Conservation (phyloP, 1,140 invertebrate genomes). For the Tetranychus urticae region DNA sequence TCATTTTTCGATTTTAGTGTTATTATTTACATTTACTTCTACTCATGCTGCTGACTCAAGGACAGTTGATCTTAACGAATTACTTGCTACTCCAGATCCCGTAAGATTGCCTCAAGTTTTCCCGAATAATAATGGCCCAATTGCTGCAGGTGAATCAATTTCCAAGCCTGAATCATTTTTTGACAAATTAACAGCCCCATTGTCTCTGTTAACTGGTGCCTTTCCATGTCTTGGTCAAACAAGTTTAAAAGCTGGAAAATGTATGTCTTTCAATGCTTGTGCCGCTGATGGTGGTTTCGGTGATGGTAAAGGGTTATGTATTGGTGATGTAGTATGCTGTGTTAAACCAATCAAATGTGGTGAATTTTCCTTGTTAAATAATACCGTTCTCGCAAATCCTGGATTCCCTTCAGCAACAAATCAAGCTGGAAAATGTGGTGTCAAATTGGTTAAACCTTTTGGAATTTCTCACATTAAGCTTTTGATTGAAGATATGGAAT, state of each 20-base stretch:
- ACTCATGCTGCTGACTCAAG: too few species aligned
- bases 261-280: neutral
- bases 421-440: neutral
- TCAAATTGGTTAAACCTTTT: neutral
- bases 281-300: neutral
- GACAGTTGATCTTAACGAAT: too few species aligned
- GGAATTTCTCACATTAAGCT: neutral
- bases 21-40: too few species aligned
- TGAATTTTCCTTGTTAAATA: neutral
- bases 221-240: neutral
- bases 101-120: too few species aligned
- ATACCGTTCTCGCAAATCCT: neutral
- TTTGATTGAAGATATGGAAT: neutral
- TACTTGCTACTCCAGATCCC: too few species aligned
- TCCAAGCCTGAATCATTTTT: too few species aligned
- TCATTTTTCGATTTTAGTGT: too few species aligned
- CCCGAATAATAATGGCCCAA: too few species aligned
- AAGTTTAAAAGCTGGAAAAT: neutral
- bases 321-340: neutral
- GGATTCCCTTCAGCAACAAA: neutral
- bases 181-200: too few species aligned
- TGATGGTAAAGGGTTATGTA: neutral
- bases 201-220: neutral
- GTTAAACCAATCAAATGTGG: neutral
- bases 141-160: too few species aligned